phyloP scores from a whole-genome alignment of 2,888 invertebrate species.

The Caenorhabditis panamensis region DNA sequence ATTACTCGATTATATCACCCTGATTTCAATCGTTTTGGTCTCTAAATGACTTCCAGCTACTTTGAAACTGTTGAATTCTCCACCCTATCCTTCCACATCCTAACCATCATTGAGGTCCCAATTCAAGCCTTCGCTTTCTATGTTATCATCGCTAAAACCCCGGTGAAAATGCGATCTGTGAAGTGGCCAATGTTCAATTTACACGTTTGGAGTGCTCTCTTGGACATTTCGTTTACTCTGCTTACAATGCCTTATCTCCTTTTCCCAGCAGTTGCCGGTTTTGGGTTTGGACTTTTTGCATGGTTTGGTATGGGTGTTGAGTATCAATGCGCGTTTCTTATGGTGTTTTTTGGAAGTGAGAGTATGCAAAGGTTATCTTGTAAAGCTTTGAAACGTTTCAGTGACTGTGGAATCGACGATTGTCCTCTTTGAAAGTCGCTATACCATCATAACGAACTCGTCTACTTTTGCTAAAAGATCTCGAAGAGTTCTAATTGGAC shows the following conservation, averaged over 20 bases:
- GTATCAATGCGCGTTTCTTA: no score
- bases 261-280: neutral
- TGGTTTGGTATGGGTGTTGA: no score
- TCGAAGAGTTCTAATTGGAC: neutral
- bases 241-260: neutral
- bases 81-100: no score
- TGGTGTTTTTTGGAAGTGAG: no score
- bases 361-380: no score
- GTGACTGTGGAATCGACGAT: constrained; percentile 12
- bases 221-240: neutral
- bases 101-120: neutral
- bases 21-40: no score
- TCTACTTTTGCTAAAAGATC: neutral
- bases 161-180: neutral
- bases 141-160: constrained; percentile 6
- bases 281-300: no score
- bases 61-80: no score
- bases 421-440: constrained; percentile 8
- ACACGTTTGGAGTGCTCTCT: neutral
- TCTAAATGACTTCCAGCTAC: no score
- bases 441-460: constrained; percentile 4
- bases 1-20: no score
- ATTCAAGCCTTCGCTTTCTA: neutral
- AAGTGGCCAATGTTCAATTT: constrained; percentile 5
- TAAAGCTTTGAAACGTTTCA: no score